Base-by-base conservation (phyloP, 1,140 invertebrate species). In the Trialeurodes vaporariorum region DNA sequence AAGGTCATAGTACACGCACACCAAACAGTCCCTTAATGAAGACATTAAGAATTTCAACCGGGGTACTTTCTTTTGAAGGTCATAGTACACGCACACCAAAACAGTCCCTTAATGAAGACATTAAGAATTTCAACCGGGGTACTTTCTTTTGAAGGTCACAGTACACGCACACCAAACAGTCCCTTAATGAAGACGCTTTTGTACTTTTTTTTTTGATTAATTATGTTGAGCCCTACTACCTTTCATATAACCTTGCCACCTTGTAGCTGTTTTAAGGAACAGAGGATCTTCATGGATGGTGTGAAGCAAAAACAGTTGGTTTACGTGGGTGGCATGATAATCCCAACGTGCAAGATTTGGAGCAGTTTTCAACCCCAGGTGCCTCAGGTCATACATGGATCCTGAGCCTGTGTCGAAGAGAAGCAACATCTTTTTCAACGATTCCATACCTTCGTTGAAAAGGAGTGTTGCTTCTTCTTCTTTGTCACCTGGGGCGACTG, bases 251-350 rank as follows among this genome's bases (percentile, higher is more conserved):
- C 87, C 89, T 73, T 93, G 90, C 96, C 96, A 99, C 60, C 96
- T 80, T 74, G 94, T 87, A 1, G 94, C 94, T 0, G 93, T 94
- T 24, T 85, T 86, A 26, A 85, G 83, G 71, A 98, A 86, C 68
- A 96, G 81, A 1, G 90, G 84, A 75, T 94, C 90, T 63, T 86
- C 86, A 71, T 96, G 92, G 59, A 99, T 87, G 0, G 93, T 92
- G 63, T 88, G 87, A 23, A 99, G 79, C 60, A 96, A 83, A 64
- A 98, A 85, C 27, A 99, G 82, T 75, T 98, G 94, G 81, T 97
- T 98, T 25, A 99, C 90, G 78, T 99, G 97, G 13, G 96, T 97
- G 5, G 94, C 92, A 79, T 99, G 97, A 77, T 99, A 99, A 78
- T 99, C 97, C 93, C 96, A 98, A 69, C 90, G 78, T 21, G 90